Conservation (phyloP, 2,888 invertebrate species). For the Hedya salicella region DNA sequence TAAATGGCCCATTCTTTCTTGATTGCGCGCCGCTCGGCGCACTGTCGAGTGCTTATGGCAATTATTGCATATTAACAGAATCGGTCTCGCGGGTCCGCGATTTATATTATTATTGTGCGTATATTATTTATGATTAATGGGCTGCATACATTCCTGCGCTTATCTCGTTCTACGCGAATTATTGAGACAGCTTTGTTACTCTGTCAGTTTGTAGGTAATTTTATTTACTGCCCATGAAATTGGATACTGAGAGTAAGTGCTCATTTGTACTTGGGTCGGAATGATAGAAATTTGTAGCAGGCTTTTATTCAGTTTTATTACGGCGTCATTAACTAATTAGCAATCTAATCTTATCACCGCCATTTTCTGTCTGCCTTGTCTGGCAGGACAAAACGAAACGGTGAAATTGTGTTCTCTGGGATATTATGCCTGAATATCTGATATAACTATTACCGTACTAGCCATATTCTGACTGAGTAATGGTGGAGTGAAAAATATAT, state of each 20-base stretch:
- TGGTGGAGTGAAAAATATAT: too few species aligned
- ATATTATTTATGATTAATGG: conserved; percentile 69
- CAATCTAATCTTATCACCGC: not conserved
- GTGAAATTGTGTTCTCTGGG: too few species aligned
- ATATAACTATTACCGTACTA: too few species aligned
- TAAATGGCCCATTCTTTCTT: conserved; percentile 70
- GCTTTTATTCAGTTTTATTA: not conserved
- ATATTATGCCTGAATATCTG: too few species aligned
- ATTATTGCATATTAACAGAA: conserved; percentile 78
- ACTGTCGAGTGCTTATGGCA: conserved; percentile 56
- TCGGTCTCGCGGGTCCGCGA: conserved; percentile 59
- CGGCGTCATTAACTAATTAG: not conserved
- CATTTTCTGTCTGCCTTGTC: not conserved
- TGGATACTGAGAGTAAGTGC: conserved; percentile 59
- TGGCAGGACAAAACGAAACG: too few species aligned
- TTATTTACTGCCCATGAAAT: conserved; percentile 83
- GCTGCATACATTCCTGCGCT: conserved; percentile 55
- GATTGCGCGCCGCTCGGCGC: conserved; percentile 61
- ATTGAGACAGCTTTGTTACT: conserved; percentile 80
- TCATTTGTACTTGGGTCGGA: conserved; percentile 53
- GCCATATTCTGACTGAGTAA: too few species aligned
- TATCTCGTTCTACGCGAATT: conserved; percentile 76
- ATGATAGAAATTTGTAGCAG: conserved; percentile 56
- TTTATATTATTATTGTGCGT: conserved; percentile 58
- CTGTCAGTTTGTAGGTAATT: conserved; percentile 78